phyloP scores from a whole-genome alignment of 2,113 vertebrate species.

The Spizaetus ornatus region DNA sequence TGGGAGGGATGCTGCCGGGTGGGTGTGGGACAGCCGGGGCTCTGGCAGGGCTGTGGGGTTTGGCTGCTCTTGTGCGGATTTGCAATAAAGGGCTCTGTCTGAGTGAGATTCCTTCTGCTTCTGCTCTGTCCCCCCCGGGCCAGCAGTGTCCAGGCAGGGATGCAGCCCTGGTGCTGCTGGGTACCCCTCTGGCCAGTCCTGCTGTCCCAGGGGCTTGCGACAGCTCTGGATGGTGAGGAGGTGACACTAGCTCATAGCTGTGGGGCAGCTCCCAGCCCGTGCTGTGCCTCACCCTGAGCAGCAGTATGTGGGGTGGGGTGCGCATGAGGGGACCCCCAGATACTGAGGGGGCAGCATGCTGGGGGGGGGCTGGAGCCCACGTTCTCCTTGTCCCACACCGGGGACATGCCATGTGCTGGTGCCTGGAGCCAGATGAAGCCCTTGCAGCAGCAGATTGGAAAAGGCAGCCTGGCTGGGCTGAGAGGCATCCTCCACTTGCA shows the following conservation, averaged over 20 bases:
- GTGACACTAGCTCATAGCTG: neutral
- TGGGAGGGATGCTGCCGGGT: neutral
- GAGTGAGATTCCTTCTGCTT: neutral
- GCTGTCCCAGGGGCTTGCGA: neutral
- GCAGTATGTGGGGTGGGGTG: neutral
- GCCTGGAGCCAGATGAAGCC: neutral
- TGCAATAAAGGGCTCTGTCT: conserved; percentile 28
- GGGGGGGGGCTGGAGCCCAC: neutral
- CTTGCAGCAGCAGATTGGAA: neutral
- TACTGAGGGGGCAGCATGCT: neutral
- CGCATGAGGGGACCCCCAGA: neutral
- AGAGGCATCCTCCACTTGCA: neutral
- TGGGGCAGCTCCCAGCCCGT: neutral
- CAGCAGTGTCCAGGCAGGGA: neutral
- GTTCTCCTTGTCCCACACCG: neutral
- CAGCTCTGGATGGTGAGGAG: neutral
- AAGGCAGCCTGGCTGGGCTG: neutral
- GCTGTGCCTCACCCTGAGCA: neutral
- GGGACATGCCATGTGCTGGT: neutral
- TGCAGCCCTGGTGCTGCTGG: neutral
- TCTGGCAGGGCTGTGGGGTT: neutral
- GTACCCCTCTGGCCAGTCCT: neutral
- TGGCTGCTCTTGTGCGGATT: neutral
- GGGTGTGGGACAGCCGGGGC: neutral
- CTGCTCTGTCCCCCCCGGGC: neutral